Evolutionary conservation across 2,888 invertebrate genomes (phyloP).

Genomic region (Caprella mutica): DNA sequence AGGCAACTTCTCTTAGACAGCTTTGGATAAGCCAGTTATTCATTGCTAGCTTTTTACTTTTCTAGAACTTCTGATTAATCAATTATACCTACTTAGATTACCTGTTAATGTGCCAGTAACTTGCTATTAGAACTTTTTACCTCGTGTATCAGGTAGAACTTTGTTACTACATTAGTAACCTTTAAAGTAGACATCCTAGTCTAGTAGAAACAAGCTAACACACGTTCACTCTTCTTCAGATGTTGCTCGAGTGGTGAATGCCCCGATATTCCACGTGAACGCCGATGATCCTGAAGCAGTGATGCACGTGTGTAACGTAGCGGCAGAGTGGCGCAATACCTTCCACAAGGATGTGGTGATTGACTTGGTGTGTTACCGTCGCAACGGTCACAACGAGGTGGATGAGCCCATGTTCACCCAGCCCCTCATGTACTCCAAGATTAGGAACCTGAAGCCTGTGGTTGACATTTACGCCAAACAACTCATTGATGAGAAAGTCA

Average conservation of each 20-base stretch:
- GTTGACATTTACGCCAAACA: slow-evolving; percentile 73
- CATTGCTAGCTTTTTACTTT: slow-evolving; percentile 46
- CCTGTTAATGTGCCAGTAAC: slow-evolving; percentile 93
- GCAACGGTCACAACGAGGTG: slow-evolving; percentile 92
- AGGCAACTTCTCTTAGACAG: no score
- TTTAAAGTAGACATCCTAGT: slow-evolving; percentile 61
- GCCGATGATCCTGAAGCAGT: slow-evolving; percentile 86
- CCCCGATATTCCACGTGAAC: slow-evolving; percentile 90
- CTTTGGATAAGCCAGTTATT: no score
- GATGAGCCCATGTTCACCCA: slow-evolving; percentile 98
- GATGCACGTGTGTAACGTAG: slow-evolving; percentile 80
- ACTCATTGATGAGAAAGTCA: slow-evolving; percentile 64
- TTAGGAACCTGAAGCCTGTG: slow-evolving; percentile 64
- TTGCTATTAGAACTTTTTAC: slow-evolving; percentile 82
- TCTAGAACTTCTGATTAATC: slow-evolving; percentile 86
- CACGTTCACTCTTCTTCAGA: slow-evolving; percentile 49
- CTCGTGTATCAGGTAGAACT: slow-evolving; percentile 68
- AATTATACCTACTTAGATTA: slow-evolving; percentile 97
- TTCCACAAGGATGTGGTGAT: slow-evolving; percentile 59
- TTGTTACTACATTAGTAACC: slow-evolving; percentile 67
- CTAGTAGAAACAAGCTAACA: slow-evolving; percentile 61
- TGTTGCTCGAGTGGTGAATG: slow-evolving; percentile 82
- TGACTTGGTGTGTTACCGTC: slow-evolving; percentile 64
- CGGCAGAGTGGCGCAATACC: slow-evolving; percentile 81
- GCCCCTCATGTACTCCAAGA: slow-evolving; percentile 91